Evolutionary conservation across 2,113 vertebrate species (phyloP), one percentile per base, ranked within the genome.

Genomic region (Benitochromis conjunctus): DNA sequence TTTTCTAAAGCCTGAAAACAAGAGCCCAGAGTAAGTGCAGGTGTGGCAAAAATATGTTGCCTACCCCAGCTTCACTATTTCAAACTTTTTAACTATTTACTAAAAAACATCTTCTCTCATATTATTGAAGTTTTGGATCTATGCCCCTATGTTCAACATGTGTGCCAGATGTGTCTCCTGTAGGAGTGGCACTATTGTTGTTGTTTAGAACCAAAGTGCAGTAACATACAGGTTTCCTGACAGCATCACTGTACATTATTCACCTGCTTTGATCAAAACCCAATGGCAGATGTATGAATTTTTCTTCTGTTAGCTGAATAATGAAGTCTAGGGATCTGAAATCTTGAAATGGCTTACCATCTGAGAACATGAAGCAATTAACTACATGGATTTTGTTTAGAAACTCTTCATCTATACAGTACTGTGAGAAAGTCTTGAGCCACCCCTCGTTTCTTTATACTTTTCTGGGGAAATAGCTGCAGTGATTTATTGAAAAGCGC

Each of bases 91-190:
- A 9, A 38, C 34, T 24, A 26, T 29, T 71, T 64, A 26, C 60
- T 64, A 4, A 19, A 19, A 36, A 46, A 31, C 29, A 31, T 34
- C 4, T 21, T 29, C 48, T 18, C 5, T 18, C 53, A 80, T 81
- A 57, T 84, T 90, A 82, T 64, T 66, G 8, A 34, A 9, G 62
- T 55, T 53, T 57, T 38, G 76, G 58, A 87, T 76, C 69, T 77
- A n/a, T 41, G 34, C 5, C 3, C 21, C 18, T 46, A 13, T 77
- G 36, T 18, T 48, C 2, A 84, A 89, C 79, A 4, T 94, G 89
- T 69, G 12, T 31, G 79, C 80, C 82, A 94, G 86, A 93, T 89
- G 89, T 88, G 54, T 86, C 83, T 87, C 41, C 13, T 69, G 86
- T 14, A 43, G 34, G 57, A 78, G 58, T 85, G 60, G 80, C 71